Evolutionary conservation across 2,888 invertebrate genomes (phyloP).

Genomic region (Ectemnius continuus): DNA sequence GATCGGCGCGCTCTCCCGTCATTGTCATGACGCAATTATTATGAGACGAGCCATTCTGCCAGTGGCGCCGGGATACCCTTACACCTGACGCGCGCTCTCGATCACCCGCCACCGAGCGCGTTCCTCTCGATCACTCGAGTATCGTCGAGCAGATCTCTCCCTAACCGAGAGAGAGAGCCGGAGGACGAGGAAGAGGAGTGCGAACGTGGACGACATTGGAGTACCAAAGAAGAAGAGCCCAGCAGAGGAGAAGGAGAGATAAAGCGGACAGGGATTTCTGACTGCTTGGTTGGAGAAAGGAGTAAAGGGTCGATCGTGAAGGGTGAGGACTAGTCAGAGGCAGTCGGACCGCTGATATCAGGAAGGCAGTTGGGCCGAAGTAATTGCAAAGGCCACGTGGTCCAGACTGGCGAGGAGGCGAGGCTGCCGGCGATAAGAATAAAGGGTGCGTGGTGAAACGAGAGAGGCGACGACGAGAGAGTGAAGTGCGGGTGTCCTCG

Average conservation of each 20-base stretch:
- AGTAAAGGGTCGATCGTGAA: background rate
- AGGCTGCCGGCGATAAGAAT: constrained; percentile 23
- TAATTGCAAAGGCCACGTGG: constrained; percentile 3
- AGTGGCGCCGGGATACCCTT: constrained; percentile 23
- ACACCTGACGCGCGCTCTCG: constrained; percentile 24
- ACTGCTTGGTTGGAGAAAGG: background rate
- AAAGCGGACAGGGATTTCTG: too few relatives aligned
- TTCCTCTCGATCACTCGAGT: background rate
- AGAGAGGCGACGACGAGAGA: constrained; percentile 47
- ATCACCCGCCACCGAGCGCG: background rate
- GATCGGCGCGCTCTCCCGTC: constrained; percentile 24
- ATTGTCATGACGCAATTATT: constrained; percentile 37
- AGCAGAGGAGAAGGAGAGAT: background rate
- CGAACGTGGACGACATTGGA: background rate
- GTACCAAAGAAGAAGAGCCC: background rate
- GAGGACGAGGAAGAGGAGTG: too few relatives aligned
- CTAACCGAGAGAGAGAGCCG: background rate
- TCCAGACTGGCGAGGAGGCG: constrained; percentile 12
- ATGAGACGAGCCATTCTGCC: constrained; percentile 38
- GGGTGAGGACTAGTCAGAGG: background rate
- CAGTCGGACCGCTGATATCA: background rate
- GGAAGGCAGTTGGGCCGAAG: background rate
- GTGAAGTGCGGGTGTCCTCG: constrained; percentile 58
- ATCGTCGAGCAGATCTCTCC: background rate
- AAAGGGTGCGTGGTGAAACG: constrained; percentile 44